Conservation (phyloP, 1,140 invertebrate species). For the Phthorimaea operculella region DNA sequence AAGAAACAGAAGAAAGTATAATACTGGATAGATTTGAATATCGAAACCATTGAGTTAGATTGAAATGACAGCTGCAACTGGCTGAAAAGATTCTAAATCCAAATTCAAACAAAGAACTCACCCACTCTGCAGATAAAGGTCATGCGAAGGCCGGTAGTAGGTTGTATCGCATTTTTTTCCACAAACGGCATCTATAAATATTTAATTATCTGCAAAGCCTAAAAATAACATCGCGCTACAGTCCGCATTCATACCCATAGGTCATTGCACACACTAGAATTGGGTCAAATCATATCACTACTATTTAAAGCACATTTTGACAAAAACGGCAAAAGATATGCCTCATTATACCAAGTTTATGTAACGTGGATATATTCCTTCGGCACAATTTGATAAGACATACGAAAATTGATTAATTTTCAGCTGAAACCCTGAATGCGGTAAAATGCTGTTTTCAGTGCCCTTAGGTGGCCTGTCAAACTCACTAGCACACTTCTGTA, state of each 20-base stretch:
- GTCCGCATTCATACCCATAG: slow-evolving; percentile 62
- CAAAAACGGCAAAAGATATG: slow-evolving; percentile 16
- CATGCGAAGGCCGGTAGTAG: slow-evolving; percentile 25
- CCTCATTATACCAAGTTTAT: slow-evolving; percentile 9
- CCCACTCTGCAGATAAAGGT: slow-evolving; percentile 35
- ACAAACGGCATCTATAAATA: slow-evolving; percentile 60
- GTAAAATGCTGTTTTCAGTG: slow-evolving; percentile 48
- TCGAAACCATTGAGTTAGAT: too few relatives aligned
- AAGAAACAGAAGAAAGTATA: too few relatives aligned
- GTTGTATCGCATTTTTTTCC: slow-evolving; percentile 40
- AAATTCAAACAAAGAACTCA: slow-evolving; percentile 49
- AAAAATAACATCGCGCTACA: slow-evolving; percentile 62
- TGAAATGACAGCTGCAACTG: too few relatives aligned
- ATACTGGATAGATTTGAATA: too few relatives aligned
- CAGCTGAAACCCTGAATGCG: slow-evolving; percentile 36
- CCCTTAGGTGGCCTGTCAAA: slow-evolving; percentile 20
- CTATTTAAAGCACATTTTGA: slow-evolving; percentile 25
- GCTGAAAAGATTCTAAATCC: slow-evolving; percentile 1
- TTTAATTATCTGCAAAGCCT: slow-evolving; percentile 66
- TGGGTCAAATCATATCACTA: slow-evolving; percentile 60
- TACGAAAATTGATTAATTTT: slow-evolving; percentile 16
- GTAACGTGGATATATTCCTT: slow-evolving; percentile 7
- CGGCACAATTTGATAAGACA: slow-evolving; percentile 5
- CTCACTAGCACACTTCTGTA: slow-evolving; percentile 30
- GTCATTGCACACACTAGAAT: slow-evolving; percentile 60